Percentiles rank a stretch among this genome's conserved stretches.
phyloP scores from a whole-genome alignment of 2,797 vertebrate genomes.

The Malacoctenus gilli region DNA sequence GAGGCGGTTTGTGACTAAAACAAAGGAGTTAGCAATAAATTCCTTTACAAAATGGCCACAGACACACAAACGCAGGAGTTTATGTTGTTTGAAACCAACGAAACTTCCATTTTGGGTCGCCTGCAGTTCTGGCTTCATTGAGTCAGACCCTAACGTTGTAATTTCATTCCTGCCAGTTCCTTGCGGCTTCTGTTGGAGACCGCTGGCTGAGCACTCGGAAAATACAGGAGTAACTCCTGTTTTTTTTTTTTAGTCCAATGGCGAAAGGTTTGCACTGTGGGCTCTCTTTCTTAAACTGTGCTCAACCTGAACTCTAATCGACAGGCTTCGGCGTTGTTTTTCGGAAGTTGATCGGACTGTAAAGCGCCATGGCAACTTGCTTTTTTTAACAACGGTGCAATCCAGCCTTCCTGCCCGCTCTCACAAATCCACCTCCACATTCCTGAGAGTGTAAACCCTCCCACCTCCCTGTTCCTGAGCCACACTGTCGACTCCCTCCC shows the following conservation, averaged over 20 bases:
- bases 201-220: constrained; percentile 18
- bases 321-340: too few species aligned
- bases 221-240: neutral
- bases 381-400: too few species aligned
- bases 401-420: constrained; percentile 48
- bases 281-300: constrained; percentile 9
- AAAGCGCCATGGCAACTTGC: too few species aligned
- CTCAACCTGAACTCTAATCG: too few species aligned
- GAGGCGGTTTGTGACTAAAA: neutral
- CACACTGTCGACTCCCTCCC: constrained; percentile 8
- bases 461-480: constrained; percentile 24
- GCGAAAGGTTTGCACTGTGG: constrained; percentile 16
- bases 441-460: constrained; percentile 47
- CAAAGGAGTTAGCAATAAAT: constrained; percentile 6
- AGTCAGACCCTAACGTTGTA: constrained; percentile 13
- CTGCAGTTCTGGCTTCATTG: constrained; percentile 35
- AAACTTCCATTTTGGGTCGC: constrained; percentile 25
- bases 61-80: constrained; percentile 1
- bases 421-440: constrained; percentile 54
- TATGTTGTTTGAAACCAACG: constrained; percentile 13
- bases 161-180: constrained; percentile 45
- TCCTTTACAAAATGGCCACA: neutral
- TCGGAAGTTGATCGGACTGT: too few species aligned
- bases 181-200: constrained; percentile 40
- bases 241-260: constrained; percentile 2